These are phyloP conservation scores for Aldrovandia affinis DNA, from an alignment of 2,797 vertebrate species.

Conservation along the genomic window DNA sequence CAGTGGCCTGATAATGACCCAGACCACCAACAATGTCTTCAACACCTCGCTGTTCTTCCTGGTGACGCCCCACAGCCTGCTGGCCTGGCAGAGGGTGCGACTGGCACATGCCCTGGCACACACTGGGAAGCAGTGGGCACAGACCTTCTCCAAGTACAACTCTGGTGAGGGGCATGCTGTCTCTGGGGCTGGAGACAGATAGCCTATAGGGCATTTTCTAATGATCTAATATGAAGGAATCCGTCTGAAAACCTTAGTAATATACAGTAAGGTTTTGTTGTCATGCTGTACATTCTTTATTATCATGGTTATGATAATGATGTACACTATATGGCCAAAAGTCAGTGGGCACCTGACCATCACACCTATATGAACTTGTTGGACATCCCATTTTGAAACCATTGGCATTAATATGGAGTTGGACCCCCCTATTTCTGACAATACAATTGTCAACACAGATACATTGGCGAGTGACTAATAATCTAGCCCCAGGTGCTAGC, in stretches of 20 bases:
- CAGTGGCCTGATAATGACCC: constrained; percentile 82
- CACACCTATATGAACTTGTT: too few species aligned
- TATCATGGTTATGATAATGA: neutral
- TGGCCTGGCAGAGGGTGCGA: constrained; percentile 90
- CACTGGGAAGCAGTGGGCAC: constrained; percentile 79
- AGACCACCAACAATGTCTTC: constrained; percentile 86
- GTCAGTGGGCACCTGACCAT: too few species aligned
- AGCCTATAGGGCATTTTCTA: neutral
- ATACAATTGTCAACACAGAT: too few species aligned
- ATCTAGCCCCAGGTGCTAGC: too few species aligned
- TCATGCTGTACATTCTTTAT: neutral
- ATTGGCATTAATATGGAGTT: too few species aligned
- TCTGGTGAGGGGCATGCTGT: constrained; percentile 72
- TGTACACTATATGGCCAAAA: too few species aligned
- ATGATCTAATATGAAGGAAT: neutral
- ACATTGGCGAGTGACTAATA: too few species aligned
- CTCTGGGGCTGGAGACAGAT: neutral
- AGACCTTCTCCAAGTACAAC: constrained; percentile 81
- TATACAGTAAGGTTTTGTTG: neutral
- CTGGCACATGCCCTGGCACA: constrained; percentile 83
- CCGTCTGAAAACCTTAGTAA: neutral
- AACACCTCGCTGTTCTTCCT: constrained; percentile 76
- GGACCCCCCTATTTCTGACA: too few species aligned
- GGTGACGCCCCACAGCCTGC: constrained; percentile 78
- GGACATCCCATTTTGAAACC: too few species aligned